Base-by-base conservation (phyloP, 2,113 vertebrate genomes). In the Zeus faber region DNA sequence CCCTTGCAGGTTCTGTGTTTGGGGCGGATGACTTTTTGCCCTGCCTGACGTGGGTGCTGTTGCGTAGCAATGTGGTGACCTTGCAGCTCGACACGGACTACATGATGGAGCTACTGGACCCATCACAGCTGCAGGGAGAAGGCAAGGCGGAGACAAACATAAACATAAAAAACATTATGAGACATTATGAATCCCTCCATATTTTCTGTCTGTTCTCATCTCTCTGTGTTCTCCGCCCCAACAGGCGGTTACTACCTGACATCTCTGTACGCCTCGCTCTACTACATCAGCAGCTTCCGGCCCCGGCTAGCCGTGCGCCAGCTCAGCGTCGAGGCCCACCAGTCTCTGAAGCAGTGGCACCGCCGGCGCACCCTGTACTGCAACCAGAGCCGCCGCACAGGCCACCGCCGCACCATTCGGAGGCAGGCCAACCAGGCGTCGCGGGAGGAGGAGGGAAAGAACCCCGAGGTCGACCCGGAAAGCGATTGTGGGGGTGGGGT, bases 21-120 rank as follows among this genome's bases (percentile, higher is more conserved):
- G 94, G 93, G 24, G 93, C 93, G 0, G 93, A 95, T 49, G 93
- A 93, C 58, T 95, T 95, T 70, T 78, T 95, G 62, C 94, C 94
- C 0, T 93, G 92, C 9, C 75, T 95, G 72, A 94, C 93, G 0
- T 92, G 94, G 83, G 88, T 92, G 33, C 80, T 95, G 49, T 79
- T 94, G 37, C 89, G 88, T 35, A 91, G 93, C 40, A 70, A 93
- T 23, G 57, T 93, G 24, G 74, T 78, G 37, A 89, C 88, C 27
- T 82, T 94, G 16, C 91, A 93, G 74, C 40, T 93, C 16, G 93
- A 95, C 54, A 94, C 91, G 0, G 94, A 94, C 74, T 95, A 93
- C 77, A 92, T 95, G 76, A 95, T 95, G 94, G 94, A 95, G 79
- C 88, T 95, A 27, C 82, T 94, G 80, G 91, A 94, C 55, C 93